Evolutionary conservation across 2,113 vertebrate genomes (phyloP).

Genomic region (Coptodon bakossiorum): DNA sequence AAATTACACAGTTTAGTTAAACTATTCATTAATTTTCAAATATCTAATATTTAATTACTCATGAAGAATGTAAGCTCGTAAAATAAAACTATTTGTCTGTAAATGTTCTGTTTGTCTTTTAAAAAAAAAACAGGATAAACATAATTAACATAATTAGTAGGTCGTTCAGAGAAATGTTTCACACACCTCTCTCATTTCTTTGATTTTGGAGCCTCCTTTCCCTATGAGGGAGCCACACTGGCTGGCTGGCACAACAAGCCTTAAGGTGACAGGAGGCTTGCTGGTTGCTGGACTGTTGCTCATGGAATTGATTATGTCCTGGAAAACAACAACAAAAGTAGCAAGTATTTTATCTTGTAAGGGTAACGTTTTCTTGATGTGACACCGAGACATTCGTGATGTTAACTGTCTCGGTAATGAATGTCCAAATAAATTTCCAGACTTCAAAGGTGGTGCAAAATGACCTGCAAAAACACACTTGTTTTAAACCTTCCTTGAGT

Average conservation of each 20-base stretch:
- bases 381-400: not conserved
- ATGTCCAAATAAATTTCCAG: not conserved
- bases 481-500: not conserved
- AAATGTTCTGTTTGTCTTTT: not conserved
- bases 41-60: not conserved
- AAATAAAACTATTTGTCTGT: not conserved
- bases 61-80: not conserved
- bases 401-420: not conserved
- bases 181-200: conserved; percentile 94
- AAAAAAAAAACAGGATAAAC: not conserved
- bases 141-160: not conserved
- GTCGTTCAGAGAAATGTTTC: not conserved
- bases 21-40: not conserved
- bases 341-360: not conserved
- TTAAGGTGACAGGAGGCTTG: conserved; percentile 91
- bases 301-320: conserved; percentile 99
- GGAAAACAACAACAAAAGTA: conserved; percentile 7
- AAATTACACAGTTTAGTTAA: not conserved
- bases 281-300: conserved; percentile 96
- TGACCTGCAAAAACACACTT: not conserved
- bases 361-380: not conserved
- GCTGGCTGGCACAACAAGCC: conserved; percentile 91
- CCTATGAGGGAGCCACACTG: conserved; percentile 96
- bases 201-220: conserved; percentile 97
- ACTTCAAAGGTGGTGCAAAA: not conserved